Conservation (phyloP, 2,888 invertebrate species). For the Acanthosepion pharaonis region DNA sequence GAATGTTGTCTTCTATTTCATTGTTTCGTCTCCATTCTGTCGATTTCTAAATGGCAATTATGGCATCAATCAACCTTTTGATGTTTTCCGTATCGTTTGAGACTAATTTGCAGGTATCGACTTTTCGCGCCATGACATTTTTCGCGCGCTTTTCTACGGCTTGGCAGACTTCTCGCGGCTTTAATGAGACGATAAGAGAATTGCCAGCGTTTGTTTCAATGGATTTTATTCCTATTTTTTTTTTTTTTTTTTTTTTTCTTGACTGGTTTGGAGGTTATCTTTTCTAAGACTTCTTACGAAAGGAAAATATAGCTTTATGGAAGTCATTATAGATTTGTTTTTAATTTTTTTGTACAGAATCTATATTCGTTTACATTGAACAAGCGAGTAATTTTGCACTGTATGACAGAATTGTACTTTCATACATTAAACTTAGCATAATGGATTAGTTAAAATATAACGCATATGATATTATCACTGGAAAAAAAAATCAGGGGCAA, state of each 20-base stretch:
- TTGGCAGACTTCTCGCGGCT: background rate
- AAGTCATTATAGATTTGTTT: too few species aligned
- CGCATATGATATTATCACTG: too few species aligned
- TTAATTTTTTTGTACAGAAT: too few species aligned
- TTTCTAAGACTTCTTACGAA: background rate
- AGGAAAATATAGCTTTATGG: too few species aligned
- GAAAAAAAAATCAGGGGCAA: too few species aligned
- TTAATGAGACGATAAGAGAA: slow-evolving; percentile 22
- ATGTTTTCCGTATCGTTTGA: background rate
- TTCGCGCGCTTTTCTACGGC: slow-evolving; percentile 6
- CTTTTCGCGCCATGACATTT: background rate
- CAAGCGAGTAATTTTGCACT: too few species aligned
- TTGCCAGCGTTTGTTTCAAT: background rate
- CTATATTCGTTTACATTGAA: too few species aligned
- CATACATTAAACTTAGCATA: too few species aligned
- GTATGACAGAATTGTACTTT: too few species aligned
- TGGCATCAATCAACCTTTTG: slow-evolving; percentile 12
- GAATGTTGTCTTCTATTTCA: background rate
- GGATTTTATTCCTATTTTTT: background rate
- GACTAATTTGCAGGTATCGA: background rate
- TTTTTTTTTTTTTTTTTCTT: background rate
- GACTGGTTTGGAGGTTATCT: background rate
- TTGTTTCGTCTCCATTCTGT: slow-evolving; percentile 1
- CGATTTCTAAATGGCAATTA: background rate
- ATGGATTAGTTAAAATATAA: too few species aligned